Evolutionary conservation across 2,888 invertebrate genomes (phyloP).

Genomic region (Argyra leucocephala): DNA sequence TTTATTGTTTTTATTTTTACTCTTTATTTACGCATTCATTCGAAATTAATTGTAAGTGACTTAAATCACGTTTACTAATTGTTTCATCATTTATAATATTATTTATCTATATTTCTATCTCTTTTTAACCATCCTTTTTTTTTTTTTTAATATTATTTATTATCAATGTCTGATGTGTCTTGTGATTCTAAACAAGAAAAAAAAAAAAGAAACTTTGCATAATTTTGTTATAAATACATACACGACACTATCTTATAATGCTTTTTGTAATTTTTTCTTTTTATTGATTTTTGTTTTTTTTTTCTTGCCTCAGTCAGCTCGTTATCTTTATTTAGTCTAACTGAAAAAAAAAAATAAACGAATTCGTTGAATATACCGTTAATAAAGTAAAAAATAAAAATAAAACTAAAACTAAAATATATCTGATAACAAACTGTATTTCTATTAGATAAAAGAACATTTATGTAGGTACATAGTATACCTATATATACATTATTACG

Average conservation of each 20-base stretch:
- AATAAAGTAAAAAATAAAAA: not conserved
- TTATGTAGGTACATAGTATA: too few relatives aligned
- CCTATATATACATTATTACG: too few relatives aligned
- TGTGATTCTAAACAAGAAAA: too few relatives aligned
- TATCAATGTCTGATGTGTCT: too few relatives aligned
- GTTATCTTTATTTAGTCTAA: conserved; percentile 3
- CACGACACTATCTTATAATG: too few relatives aligned
- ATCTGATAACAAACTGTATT: too few relatives aligned
- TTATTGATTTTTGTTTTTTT: not conserved
- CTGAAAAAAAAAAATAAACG: not conserved
- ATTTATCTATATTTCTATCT: not conserved
- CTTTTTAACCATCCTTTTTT: too few relatives aligned
- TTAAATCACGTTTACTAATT: not conserved
- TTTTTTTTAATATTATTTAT: too few relatives aligned
- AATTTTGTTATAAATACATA: not conserved
- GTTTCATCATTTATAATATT: not conserved
- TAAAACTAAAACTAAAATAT: too few relatives aligned
- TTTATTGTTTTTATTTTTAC: too few relatives aligned
- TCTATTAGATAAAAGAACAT: too few relatives aligned
- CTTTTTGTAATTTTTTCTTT: too few relatives aligned
- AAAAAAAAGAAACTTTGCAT: not conserved
- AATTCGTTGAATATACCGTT: not conserved
- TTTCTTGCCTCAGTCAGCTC: conserved; percentile 11
- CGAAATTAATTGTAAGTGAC: not conserved
- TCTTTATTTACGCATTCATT: conserved; percentile 13